Percentiles rank a stretch among this genome's conserved stretches.
Evolutionary conservation across 2,888 invertebrate genomes (phyloP).

Genomic region (Epiblema foenella): DNA sequence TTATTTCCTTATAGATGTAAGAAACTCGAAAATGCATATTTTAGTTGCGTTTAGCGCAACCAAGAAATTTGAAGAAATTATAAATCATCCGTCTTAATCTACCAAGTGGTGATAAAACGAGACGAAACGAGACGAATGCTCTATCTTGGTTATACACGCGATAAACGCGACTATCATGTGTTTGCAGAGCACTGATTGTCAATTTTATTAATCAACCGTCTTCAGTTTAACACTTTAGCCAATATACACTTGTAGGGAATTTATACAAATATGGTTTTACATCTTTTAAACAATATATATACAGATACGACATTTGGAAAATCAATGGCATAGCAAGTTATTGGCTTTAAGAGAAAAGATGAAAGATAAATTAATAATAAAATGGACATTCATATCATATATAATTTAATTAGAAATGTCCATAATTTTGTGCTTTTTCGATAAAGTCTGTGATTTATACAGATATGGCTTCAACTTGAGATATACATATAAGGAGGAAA

Average conservation of each 20-base stretch:
- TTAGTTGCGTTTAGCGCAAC: neutral
- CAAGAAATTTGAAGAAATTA: too few species aligned
- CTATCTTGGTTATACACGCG: neutral
- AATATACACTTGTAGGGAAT: neutral
- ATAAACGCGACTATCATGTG: neutral
- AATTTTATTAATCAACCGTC: neutral
- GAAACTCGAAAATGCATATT: neutral
- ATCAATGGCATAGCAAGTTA: neutral
- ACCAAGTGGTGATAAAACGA: neutral
- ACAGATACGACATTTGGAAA: too few species aligned
- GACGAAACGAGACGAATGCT: neutral
- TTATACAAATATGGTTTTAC: neutral
- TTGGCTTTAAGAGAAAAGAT: neutral
- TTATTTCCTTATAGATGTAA: constrained; percentile 22
- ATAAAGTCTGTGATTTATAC: neutral
- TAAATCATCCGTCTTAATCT: neutral
- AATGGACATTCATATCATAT: neutral
- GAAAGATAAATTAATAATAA: constrained; percentile 3
- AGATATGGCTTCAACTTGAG: constrained; percentile 9
- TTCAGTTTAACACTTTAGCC: neutral
- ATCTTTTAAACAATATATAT: neutral
- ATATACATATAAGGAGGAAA: constrained; percentile 8
- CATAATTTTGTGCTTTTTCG: neutral
- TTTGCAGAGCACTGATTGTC: neutral
- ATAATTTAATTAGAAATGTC: neutral